Base-by-base conservation (phyloP, 2,797 vertebrate species). In the Jordanella pulchra region DNA sequence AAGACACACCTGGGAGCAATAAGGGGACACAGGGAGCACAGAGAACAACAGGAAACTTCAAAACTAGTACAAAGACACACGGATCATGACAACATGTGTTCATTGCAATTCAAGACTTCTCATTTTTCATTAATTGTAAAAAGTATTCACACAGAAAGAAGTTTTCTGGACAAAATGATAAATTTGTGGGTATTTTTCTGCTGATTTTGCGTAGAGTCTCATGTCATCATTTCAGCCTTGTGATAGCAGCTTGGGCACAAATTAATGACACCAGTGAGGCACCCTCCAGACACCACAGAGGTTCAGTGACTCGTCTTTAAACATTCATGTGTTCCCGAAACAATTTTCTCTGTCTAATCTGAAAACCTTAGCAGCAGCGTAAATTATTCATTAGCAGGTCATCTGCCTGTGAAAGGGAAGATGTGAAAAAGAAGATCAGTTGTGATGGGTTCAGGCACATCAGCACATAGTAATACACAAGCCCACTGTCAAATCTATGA, bases 311-410 rank as follows among this genome's bases (percentile, higher is more conserved):
- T 92, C 86, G 85, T 87, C 88, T 94, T 95, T 92, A 95, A 94
- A 94, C 91, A 95, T 95, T 94, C 88, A 94, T 94, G 90, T 71
- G 84, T 86, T 91, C 90, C 89, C 74, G 81, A 91, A 93, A 94
- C 93, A 91, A 87, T 93, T 93, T 89, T 92, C 90, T 89, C 89
- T 81, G 84, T 94, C 93, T 94, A 93, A 94, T 94, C 93, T 92
- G 86, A 91, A 90, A 90, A 87, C 68, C 89, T 90, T 90, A 87
- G 89, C 86, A 60, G 76, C 54, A 11, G 71, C 72, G 67, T 94
- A 80, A 94, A 95, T 94, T 92, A 95, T 94, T 93, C 89, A 92
- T 86, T 68, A 86, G 87, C 82, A 71, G 83, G 83, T 88, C 76
- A 81, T 89, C 89, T 87, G 81, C 77, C 81, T 78, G 78, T 83